Evolutionary conservation across 2,797 vertebrate species (phyloP).

Genomic region (Enteromius trimaculatus): DNA sequence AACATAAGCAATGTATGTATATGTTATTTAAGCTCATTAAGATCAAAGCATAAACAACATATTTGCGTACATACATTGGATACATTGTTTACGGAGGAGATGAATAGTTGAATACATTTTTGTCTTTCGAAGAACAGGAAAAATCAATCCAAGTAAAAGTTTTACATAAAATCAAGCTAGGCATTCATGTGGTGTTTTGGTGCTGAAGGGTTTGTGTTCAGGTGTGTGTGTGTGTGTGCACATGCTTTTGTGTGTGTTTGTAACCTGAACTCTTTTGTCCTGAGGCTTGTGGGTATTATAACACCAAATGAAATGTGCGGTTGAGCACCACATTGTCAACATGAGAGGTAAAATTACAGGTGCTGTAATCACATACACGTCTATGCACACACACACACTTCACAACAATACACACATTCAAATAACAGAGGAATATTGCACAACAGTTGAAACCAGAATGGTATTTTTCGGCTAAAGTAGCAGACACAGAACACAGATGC

Average conservation of each 20-base stretch:
- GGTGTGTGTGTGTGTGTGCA: slow-evolving; percentile 22
- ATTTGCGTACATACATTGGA: no score
- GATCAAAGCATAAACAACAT: no score
- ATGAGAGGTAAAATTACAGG: slow-evolving; percentile 51
- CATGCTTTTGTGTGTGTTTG: slow-evolving; percentile 27
- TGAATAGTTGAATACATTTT: no score
- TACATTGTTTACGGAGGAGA: no score
- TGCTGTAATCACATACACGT: slow-evolving; percentile 33
- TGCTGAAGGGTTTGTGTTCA: slow-evolving; percentile 25
- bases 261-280: slow-evolving; percentile 43
- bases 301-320: slow-evolving; percentile 53
- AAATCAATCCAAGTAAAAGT: background rate
- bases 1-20: no score
- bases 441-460: background rate
- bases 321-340: slow-evolving; percentile 54
- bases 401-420: slow-evolving; percentile 12
- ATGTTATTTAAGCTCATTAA: no score
- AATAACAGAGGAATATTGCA: background rate
- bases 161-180: background rate
- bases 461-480: background rate
- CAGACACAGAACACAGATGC: background rate
- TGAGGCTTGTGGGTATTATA: slow-evolving; percentile 51
- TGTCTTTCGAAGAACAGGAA: background rate
- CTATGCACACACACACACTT: slow-evolving; percentile 38
- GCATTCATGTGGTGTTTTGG: background rate